Base-by-base conservation (phyloP, 2,888 invertebrate species). In the Lepidocyrtinus sp. region DNA sequence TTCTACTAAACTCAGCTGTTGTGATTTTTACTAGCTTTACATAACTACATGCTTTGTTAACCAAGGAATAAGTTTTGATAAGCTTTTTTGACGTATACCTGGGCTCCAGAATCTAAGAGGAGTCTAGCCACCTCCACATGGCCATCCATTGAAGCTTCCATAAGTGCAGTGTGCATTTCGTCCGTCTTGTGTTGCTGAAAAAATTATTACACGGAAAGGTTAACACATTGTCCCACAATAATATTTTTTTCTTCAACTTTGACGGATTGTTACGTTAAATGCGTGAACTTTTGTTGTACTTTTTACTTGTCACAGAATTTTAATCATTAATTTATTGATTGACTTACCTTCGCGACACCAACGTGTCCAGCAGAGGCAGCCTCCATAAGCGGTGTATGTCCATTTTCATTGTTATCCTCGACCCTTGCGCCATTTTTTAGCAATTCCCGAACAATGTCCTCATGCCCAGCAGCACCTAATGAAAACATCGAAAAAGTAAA, bases 131-230 rank as follows among this genome's bases (percentile, higher is more conserved):
- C 99, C 90, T 99, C 98, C 0, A 98, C 97, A 88, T 99, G 99
- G 0, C 99, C 99, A 89, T 99, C 99, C 99, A 99, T 99, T 81
- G 98, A 97, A 71, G 99, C 99, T 90, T 99, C 99, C 98, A 99
- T 99, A 62, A 99, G 91, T 62, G 99, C 99, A 25, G 99, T 99
- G 90, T 99, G 99, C 98, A 99, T 98, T 91, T 99, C 99, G 89
- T 99, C 98, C 7, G 98, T 98, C 91, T 98, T 98, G 91, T 98
- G 98, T 90, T 98, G 98, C 89, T 97, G 92, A 15, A 63, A 3
- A 64, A 55, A 50, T 7, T n/a, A n/a, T n/a, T n/a, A n/a, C n/a
- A n/a, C n/a, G n/a, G n/a, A n/a, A n/a, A n/a, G n/a, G n/a, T n/a
- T n/a, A n/a, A n/a, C n/a, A n/a, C n/a, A n/a, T n/a, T n/a, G n/a